Evolutionary conservation across 2,113 vertebrate species (phyloP).

Genomic region (Micromys minutus): DNA sequence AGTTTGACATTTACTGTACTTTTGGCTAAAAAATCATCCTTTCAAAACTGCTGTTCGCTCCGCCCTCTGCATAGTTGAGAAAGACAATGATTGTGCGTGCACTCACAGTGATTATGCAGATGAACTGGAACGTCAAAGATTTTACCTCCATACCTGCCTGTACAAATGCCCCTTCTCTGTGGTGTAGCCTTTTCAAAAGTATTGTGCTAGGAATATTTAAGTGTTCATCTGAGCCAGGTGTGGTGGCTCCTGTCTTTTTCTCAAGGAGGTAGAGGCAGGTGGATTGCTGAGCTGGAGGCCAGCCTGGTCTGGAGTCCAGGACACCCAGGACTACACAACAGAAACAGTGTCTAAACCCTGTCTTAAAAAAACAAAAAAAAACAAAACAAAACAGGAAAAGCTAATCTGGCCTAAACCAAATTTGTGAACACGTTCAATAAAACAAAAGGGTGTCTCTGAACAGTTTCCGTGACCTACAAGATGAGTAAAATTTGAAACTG

Average conservation of each 20-base stretch:
- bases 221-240: not conserved
- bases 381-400: not conserved
- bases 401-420: not conserved
- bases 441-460: not conserved
- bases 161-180: not conserved
- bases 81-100: not conserved
- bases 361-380: not conserved
- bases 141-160: not conserved
- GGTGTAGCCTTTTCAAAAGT: slow-evolving; percentile 85
- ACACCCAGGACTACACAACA: not conserved
- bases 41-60: too few relatives aligned
- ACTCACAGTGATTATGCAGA: too few relatives aligned
- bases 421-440: not conserved
- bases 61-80: not conserved
- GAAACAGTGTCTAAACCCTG: not conserved
- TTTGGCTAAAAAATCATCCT: not conserved
- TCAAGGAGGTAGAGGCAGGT: not conserved
- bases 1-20: not conserved
- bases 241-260: not conserved
- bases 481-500: too few relatives aligned
- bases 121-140: not conserved
- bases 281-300: not conserved
- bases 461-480: not conserved
- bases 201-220: not conserved
- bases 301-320: not conserved